Conservation (phyloP, 1,140 invertebrate species). For the Mercenaria mercenaria region DNA sequence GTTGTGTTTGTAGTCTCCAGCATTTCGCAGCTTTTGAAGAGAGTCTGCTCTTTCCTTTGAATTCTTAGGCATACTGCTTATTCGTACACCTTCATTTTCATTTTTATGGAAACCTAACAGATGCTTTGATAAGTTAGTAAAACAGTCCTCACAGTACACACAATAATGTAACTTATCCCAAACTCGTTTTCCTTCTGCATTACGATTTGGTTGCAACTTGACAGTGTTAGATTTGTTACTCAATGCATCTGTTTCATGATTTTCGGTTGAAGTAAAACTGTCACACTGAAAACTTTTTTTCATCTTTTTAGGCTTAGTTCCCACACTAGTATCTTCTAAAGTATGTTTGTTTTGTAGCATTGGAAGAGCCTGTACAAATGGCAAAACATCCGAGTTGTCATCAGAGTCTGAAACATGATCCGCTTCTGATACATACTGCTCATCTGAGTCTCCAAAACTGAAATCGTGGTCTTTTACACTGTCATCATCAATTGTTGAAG, state of each 20-base stretch:
- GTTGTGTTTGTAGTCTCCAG: slow-evolving; percentile 68
- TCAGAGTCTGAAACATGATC: slow-evolving; percentile 29
- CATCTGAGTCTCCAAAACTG: not conserved
- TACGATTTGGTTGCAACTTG: slow-evolving; percentile 8
- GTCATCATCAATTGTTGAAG: not conserved
- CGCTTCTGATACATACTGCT: not conserved
- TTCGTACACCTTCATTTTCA: slow-evolving; percentile 51
- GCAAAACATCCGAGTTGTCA: not conserved
- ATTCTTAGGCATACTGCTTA: not conserved
- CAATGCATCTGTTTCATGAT: not conserved
- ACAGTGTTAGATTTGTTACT: not conserved
- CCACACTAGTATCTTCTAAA: not conserved
- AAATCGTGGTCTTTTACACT: not conserved
- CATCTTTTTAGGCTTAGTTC: not conserved
- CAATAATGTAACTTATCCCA: slow-evolving; percentile 68
- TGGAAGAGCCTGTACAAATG: not conserved
- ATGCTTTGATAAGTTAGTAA: slow-evolving; percentile 66
- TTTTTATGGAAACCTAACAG: slow-evolving; percentile 42
- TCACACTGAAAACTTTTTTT: not conserved
- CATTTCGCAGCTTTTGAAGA: slow-evolving; percentile 58
- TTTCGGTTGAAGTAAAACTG: not conserved
- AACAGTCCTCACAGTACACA: slow-evolving; percentile 58
- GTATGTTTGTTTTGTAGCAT: not conserved
- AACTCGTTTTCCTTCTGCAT: slow-evolving; percentile 39
- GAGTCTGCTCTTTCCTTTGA: slow-evolving; percentile 52